phyloP scores from a whole-genome alignment of 2,113 vertebrate genomes.

The Eolophus roseicapilla region DNA sequence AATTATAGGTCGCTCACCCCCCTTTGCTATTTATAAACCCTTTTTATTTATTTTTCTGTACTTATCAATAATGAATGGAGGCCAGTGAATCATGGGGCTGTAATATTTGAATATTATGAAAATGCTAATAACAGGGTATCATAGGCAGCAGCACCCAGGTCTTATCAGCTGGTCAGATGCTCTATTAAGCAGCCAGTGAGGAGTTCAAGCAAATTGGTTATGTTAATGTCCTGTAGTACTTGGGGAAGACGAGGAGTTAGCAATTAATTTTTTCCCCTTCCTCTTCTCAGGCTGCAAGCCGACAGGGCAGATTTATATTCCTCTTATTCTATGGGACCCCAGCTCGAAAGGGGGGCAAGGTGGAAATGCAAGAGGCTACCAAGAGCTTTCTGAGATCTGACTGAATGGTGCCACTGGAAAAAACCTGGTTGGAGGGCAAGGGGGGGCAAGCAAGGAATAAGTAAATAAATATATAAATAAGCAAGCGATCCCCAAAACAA shows the following conservation, averaged over 20 bases:
- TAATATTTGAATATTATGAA: conserved; percentile 96
- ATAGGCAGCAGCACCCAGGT: conserved; percentile 79
- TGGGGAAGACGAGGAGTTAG: conserved; percentile 89
- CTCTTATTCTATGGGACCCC: conserved; percentile 78
- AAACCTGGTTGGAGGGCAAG: conserved; percentile 59
- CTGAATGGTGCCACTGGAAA: conserved; percentile 73
- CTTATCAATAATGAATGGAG: conserved; percentile 99
- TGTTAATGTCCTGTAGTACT: conserved; percentile 96
- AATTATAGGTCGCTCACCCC: conserved; percentile 97
- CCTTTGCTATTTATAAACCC: conserved; percentile 91
- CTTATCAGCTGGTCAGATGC: conserved; percentile 92
- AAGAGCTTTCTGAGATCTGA: conserved; percentile 82
- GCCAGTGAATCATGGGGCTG: conserved; percentile 81
- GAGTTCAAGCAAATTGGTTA: conserved; percentile 96
- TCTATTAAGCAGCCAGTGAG: conserved; percentile 95
- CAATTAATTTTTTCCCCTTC: conserved; percentile 89
- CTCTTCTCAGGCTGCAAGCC: conserved; percentile 81
- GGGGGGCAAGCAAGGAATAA: not conserved
- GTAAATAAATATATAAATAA: conserved; percentile 48
- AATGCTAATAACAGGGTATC: conserved; percentile 86
- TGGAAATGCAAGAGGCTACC: conserved; percentile 61
- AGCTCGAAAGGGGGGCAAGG: conserved; percentile 78
- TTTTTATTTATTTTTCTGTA: conserved; percentile 80
- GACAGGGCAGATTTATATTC: conserved; percentile 93
- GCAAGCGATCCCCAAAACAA: conserved; percentile 65